Conservation (phyloP, 2,113 vertebrate species). For the Ranitomeya variabilis region DNA sequence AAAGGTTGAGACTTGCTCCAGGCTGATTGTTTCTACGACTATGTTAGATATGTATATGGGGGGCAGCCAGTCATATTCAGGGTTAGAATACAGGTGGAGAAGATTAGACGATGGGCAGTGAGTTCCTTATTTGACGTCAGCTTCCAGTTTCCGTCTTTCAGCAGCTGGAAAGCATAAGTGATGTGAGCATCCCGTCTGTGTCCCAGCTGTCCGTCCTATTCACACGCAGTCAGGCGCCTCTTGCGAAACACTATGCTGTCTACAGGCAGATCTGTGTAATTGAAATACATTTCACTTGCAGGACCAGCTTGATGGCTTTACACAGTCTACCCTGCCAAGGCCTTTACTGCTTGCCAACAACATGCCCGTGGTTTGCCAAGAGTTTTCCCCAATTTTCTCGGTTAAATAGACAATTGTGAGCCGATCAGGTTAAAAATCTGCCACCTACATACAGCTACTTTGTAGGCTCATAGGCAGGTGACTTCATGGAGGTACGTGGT, state of each 20-base stretch:
- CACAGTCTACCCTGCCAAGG: background rate
- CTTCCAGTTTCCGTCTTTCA: constrained; percentile 1
- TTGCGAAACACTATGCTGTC: constrained; percentile 31
- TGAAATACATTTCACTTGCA: background rate
- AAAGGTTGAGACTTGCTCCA: background rate
- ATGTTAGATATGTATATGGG: background rate
- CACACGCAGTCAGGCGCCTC: constrained; percentile 29
- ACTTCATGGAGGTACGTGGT: background rate
- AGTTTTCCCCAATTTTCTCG: background rate
- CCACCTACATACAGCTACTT: background rate
- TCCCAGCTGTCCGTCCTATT: constrained; percentile 32
- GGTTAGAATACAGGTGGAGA: background rate
- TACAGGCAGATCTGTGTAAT: background rate
- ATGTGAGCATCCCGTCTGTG: background rate
- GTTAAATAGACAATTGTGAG: background rate
- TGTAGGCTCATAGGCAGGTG: background rate
- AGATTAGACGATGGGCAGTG: background rate
- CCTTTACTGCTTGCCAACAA: background rate
- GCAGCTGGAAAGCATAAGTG: constrained; percentile 24
- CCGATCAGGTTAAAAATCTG: background rate
- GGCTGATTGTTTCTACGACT: constrained; percentile 6
- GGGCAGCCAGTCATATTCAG: background rate
- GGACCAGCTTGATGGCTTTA: background rate
- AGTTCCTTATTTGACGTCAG: background rate
- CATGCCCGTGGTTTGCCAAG: background rate